Evolutionary conservation across 2,888 invertebrate genomes (phyloP).

Genomic region (Caenorhabditis japonica): DNA sequence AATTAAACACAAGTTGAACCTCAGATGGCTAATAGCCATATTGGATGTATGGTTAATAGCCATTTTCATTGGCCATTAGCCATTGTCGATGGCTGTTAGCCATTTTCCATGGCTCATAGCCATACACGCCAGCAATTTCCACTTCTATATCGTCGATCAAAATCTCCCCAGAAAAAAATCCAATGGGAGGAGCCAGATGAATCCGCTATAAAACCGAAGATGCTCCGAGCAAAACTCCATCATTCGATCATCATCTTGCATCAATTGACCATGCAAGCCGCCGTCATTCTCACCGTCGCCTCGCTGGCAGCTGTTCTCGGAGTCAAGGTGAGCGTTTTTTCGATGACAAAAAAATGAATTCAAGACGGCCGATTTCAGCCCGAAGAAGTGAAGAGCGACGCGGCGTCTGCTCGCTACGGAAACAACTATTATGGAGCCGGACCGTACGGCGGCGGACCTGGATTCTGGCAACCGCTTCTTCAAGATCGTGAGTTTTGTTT

Average conservation of each 20-base stretch:
- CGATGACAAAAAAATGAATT: not conserved
- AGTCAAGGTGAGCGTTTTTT: constrained; percentile 18
- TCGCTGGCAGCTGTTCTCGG: constrained; percentile 43
- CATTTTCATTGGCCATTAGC: too few relatives aligned
- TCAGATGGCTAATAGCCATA: too few relatives aligned
- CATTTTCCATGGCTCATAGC: too few relatives aligned
- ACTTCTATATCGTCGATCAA: too few relatives aligned
- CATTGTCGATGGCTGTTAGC: too few relatives aligned
- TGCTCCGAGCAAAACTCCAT: not conserved
- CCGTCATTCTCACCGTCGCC: constrained; percentile 38
- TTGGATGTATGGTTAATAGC: too few relatives aligned
- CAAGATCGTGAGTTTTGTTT: constrained; percentile 55
- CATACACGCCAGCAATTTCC: too few relatives aligned
- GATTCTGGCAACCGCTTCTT: constrained; percentile 54
- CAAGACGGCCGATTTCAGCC: constrained; percentile 9
- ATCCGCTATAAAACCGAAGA: constrained; percentile 11
- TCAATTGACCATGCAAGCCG: constrained; percentile 30
- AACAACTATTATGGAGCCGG: constrained; percentile 5
- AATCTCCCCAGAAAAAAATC: too few relatives aligned
- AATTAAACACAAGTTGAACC: too few relatives aligned
- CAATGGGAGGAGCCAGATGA: too few relatives aligned
- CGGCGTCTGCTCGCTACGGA: constrained; percentile 47
- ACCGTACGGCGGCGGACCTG: constrained; percentile 11
- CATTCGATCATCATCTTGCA: constrained; percentile 14
- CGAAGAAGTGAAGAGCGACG: constrained; percentile 43